These are phyloP conservation scores for Struthio camelus DNA, from an alignment of 2,113 vertebrate genomes.

Conservation along the genomic window DNA sequence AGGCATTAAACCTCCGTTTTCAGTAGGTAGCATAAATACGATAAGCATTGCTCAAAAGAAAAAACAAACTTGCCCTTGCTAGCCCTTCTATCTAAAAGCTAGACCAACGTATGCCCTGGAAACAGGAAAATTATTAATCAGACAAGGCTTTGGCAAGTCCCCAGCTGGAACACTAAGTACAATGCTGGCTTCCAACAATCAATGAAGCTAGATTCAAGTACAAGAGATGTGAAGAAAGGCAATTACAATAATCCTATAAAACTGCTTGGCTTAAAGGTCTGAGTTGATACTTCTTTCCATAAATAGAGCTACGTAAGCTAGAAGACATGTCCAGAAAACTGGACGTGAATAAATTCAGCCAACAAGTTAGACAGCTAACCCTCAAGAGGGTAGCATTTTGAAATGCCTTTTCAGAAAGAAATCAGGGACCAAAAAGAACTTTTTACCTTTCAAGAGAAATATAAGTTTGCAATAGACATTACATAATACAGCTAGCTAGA, in stretches of 20 bases:
- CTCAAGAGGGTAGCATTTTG: background rate
- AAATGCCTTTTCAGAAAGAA: background rate
- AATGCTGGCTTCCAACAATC: background rate
- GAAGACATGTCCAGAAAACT: background rate
- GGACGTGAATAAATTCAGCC: background rate
- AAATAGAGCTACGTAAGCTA: background rate
- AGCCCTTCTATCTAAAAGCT: constrained; percentile 2
- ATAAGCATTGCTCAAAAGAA: background rate
- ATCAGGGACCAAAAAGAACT: background rate
- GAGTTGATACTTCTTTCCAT: background rate
- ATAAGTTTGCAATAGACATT: background rate
- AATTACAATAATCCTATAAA: background rate
- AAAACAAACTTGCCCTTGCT: constrained; percentile 10
- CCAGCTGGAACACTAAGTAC: background rate
- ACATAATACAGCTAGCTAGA: background rate
- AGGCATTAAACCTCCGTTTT: background rate
- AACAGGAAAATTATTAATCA: background rate
- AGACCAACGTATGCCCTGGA: constrained; percentile 6
- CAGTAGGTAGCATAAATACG: background rate
- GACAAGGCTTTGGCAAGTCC: background rate
- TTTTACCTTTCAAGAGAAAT: background rate
- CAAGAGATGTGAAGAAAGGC: background rate
- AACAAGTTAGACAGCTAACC: background rate
- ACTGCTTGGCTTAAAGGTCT: background rate
- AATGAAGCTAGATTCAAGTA: background rate